Percentiles rank a stretch among this genome's conserved stretches.
phyloP scores from a whole-genome alignment of 2,113 vertebrate genomes.

The Rhombomys opimus region DNA sequence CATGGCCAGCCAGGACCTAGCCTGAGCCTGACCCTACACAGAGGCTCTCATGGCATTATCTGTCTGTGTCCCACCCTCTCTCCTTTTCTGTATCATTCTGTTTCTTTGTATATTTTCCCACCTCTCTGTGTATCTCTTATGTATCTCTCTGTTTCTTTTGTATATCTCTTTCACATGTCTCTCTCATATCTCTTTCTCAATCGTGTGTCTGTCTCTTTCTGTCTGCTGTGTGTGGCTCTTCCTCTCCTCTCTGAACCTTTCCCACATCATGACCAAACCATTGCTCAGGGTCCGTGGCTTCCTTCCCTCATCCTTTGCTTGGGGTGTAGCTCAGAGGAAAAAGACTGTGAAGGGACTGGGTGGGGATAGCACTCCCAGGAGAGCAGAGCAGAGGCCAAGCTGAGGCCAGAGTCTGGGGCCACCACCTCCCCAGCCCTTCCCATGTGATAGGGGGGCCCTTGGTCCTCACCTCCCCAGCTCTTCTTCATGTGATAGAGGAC shows the following conservation, averaged over 20 bases:
- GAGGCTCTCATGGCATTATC: no score
- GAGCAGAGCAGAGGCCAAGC: neutral
- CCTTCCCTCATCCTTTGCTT: neutral
- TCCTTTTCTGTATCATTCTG: no score
- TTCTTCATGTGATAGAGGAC: no score
- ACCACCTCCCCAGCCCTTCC: fast-evolving
- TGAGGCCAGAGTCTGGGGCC: neutral
- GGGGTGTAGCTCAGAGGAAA: neutral
- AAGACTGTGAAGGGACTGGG: neutral
- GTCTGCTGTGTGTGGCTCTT: neutral
- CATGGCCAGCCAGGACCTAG: neutral
- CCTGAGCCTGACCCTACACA: neutral
- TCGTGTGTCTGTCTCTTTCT: fast-evolving
- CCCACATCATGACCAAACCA: neutral
- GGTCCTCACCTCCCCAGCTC: neutral
- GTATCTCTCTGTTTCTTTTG: neutral
- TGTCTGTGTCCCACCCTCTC: neutral
- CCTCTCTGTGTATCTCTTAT: neutral
- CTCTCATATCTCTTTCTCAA: no score
- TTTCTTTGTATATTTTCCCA: neutral
- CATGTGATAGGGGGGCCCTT: neutral
- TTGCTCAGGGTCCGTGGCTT: neutral
- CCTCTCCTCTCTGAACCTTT: neutral
- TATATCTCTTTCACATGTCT: fast-evolving
- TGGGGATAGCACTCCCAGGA: neutral